Conservation (phyloP, 2,888 invertebrate genomes). For the Polyploca ridens region DNA sequence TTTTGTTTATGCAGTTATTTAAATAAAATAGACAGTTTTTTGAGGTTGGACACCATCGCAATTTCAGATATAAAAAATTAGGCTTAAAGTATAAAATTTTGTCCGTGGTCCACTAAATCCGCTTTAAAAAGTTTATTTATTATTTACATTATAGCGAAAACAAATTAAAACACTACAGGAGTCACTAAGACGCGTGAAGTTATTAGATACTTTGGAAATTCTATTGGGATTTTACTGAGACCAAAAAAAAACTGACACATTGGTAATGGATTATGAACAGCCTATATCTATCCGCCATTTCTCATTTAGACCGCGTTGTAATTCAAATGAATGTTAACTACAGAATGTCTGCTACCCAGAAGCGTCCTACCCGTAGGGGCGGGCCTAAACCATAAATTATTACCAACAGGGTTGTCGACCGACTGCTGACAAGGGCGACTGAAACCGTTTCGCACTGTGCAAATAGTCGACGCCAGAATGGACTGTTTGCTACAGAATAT, state of each 20-base stretch:
- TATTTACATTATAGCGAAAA: conserved; percentile 52
- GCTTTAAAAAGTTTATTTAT: conserved; percentile 36
- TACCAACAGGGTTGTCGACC: conserved; percentile 8
- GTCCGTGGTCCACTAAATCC: conserved; percentile 62
- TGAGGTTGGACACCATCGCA: neutral
- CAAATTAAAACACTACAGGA: conserved; percentile 19
- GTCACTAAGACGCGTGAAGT: conserved; percentile 13
- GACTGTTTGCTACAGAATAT: conserved; percentile 2
- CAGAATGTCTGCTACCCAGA: conserved; percentile 18
- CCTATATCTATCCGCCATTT: neutral
- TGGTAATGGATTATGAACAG: too few relatives aligned
- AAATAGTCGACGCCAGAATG: neutral
- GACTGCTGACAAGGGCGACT: neutral
- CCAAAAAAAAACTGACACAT: conserved; percentile 9
- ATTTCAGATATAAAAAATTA: conserved; percentile 17
- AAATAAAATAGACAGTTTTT: too few relatives aligned
- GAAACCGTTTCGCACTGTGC: neutral
- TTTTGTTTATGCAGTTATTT: too few relatives aligned
- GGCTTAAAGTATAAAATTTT: conserved; percentile 47
- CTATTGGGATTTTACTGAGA: conserved; percentile 30
- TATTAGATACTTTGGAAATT: neutral
- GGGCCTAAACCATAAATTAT: conserved; percentile 2
- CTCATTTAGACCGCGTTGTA: neutral
- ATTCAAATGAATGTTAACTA: conserved; percentile 38
- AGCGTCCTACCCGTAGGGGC: conserved; percentile 15